Conservation (phyloP, 2,888 invertebrate species). For the Pammene aurita region DNA sequence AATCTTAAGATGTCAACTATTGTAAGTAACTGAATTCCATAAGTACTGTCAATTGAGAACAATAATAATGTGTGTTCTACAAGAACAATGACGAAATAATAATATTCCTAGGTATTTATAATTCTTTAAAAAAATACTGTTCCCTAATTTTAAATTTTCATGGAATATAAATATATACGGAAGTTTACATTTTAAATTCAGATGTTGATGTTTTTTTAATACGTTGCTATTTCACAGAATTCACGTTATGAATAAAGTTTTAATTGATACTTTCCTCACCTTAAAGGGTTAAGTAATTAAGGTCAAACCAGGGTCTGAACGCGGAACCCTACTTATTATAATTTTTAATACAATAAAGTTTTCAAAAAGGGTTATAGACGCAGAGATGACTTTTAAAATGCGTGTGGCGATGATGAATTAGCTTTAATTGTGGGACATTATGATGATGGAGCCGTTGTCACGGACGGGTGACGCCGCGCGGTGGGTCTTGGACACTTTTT, state of each 20-base stretch:
- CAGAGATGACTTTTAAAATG: slow-evolving; percentile 54
- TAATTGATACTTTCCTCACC: too few species aligned
- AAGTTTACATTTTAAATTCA: too few species aligned
- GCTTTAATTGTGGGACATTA: slow-evolving; percentile 52
- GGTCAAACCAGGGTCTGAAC: neutral
- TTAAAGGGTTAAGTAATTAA: slow-evolving; percentile 8
- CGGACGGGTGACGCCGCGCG: slow-evolving; percentile 22
- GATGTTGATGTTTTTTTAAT: too few species aligned
- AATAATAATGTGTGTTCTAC: too few species aligned
- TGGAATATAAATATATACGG: too few species aligned
- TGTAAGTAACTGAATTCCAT: slow-evolving; percentile 66
- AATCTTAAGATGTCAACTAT: slow-evolving; percentile 74
- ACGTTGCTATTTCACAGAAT: too few species aligned
- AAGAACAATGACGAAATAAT: too few species aligned
- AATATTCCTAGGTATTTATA: too few species aligned
- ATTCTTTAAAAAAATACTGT: too few species aligned
- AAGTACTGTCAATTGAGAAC: slow-evolving; percentile 49
- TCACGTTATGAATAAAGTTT: too few species aligned
- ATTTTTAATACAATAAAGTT: slow-evolving; percentile 32
- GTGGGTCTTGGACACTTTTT: slow-evolving; percentile 33
- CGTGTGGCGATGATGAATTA: slow-evolving; percentile 60
- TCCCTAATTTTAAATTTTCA: too few species aligned
- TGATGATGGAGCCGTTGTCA: slow-evolving; percentile 34
- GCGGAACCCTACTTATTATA: slow-evolving; percentile 23
- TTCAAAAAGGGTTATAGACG: slow-evolving; percentile 43